phyloP scores from a whole-genome alignment of 2,113 vertebrate genomes.

The Lamprotornis superbus region DNA sequence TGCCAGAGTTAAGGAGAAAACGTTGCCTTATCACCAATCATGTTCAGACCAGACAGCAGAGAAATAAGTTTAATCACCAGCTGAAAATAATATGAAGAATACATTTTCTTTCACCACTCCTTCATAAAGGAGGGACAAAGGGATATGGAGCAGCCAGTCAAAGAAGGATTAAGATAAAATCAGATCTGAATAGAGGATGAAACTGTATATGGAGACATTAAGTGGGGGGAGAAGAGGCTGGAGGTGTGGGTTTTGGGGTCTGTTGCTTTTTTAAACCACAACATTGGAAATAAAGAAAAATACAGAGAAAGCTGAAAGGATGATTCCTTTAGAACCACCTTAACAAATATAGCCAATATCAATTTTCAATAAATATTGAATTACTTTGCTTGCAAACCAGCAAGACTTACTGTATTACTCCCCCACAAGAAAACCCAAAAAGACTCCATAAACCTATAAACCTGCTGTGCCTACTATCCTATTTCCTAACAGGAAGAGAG shows the following conservation, averaged over 20 bases:
- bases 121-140: not conserved
- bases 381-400: not conserved
- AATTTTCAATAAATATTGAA: not conserved
- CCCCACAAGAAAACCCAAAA: not conserved
- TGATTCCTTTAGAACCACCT: not conserved
- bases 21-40: not conserved
- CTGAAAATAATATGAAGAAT: not conserved
- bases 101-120: not conserved
- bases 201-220: not conserved
- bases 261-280: not conserved
- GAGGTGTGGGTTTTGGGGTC: not conserved
- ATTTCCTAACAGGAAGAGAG: not conserved
- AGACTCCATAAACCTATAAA: not conserved
- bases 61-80: not conserved
- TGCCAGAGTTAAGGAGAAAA: not conserved
- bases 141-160: not conserved
- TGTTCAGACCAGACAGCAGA: not conserved
- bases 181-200: not conserved
- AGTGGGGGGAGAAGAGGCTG: not conserved
- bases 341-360: not conserved
- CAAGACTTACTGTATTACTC: not conserved
- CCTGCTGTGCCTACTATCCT: not conserved
- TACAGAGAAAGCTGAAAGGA: not conserved
- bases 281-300: not conserved
- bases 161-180: not conserved